Evolutionary conservation across 1,140 invertebrate species (phyloP).

Genomic region (Zaprionus africanus): DNA sequence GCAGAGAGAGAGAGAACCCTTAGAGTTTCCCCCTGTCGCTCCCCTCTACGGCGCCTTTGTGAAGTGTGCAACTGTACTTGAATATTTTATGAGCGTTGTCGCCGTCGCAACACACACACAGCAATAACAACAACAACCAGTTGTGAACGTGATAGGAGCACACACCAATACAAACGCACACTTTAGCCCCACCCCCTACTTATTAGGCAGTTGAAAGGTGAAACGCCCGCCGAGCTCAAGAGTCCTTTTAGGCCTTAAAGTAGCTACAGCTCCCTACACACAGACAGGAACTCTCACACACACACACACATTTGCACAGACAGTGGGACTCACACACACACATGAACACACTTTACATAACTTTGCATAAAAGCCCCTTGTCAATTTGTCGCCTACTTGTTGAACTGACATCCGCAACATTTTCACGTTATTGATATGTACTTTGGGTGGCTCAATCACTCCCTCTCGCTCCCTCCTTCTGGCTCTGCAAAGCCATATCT

Average conservation of each 20-base stretch:
- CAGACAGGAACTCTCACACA: neutral
- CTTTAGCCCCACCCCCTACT: neutral
- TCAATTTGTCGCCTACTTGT: slow-evolving; percentile 57
- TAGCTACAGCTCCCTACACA: slow-evolving; percentile 11
- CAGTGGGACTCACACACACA: neutral
- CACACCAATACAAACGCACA: slow-evolving; percentile 2
- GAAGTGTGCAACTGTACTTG: slow-evolving; percentile 75
- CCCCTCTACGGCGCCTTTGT: slow-evolving; percentile 29
- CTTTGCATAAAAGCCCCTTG: slow-evolving; percentile 35
- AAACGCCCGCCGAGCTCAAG: slow-evolving; percentile 22
- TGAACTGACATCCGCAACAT: slow-evolving; percentile 44
- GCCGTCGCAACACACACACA: slow-evolving; percentile 33
- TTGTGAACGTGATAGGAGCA: slow-evolving; percentile 39
- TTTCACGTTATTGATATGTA: slow-evolving; percentile 42
- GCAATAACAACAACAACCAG: slow-evolving; percentile 48
- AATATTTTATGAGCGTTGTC: slow-evolving; percentile 74
- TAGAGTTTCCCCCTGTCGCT: slow-evolving; percentile 7
- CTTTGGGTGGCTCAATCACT: neutral
- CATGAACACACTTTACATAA: slow-evolving; percentile 30
- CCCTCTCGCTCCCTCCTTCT: too few species aligned
- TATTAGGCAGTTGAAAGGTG: slow-evolving; percentile 57
- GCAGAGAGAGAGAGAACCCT: neutral
- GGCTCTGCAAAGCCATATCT: slow-evolving; percentile 14
- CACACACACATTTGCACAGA: neutral
- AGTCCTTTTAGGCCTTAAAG: slow-evolving; percentile 28